A percentile compares a stretch with the other conserved stretches of the same genome.
Evolutionary conservation across 2,888 invertebrate genomes (phyloP).

Genomic region (Torymus texanus): DNA sequence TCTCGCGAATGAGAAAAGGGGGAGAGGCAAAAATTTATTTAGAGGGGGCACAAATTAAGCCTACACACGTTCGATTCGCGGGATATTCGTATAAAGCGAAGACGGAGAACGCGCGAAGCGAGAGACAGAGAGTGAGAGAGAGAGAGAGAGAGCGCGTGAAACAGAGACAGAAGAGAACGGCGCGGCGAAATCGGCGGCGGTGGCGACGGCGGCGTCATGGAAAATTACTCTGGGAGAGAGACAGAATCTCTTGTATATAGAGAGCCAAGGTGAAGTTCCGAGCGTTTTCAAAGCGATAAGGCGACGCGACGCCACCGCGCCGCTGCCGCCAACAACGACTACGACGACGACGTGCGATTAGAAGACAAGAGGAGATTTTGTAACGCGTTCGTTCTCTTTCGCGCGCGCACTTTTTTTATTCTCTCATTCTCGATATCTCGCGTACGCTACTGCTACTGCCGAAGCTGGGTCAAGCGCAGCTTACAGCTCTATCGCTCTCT

Average conservation of each 20-base stretch:
- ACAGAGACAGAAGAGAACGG: not conserved
- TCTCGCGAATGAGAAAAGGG: not conserved
- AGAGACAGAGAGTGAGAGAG: not conserved
- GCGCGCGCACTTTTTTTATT: not conserved
- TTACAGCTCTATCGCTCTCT: not conserved
- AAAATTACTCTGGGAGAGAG: conserved; percentile 37
- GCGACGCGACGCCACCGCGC: conserved; percentile 26
- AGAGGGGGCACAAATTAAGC: not conserved
- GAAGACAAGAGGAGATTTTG: conserved; percentile 47
- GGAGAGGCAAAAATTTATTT: not conserved
- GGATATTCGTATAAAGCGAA: conserved; percentile 15
- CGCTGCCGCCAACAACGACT: not conserved
- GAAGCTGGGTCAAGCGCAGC: too few relatives aligned
- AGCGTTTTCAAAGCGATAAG: conserved; percentile 54
- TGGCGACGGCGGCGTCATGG: conserved; percentile 40
- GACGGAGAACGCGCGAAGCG: not conserved
- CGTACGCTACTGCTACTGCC: too few relatives aligned
- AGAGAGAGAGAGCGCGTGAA: not conserved
- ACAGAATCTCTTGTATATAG: conserved; percentile 1
- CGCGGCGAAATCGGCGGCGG: conserved; percentile 6
- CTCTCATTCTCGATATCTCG: too few relatives aligned
- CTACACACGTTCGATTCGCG: conserved; percentile 3
- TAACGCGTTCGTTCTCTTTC: not conserved
- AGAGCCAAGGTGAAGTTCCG: conserved; percentile 46
- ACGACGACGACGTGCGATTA: conserved; percentile 37